A percentile compares a stretch with the other conserved stretches of the same genome.
Conservation (phyloP, 2,113 vertebrate genomes). For the Mobula hypostoma region DNA sequence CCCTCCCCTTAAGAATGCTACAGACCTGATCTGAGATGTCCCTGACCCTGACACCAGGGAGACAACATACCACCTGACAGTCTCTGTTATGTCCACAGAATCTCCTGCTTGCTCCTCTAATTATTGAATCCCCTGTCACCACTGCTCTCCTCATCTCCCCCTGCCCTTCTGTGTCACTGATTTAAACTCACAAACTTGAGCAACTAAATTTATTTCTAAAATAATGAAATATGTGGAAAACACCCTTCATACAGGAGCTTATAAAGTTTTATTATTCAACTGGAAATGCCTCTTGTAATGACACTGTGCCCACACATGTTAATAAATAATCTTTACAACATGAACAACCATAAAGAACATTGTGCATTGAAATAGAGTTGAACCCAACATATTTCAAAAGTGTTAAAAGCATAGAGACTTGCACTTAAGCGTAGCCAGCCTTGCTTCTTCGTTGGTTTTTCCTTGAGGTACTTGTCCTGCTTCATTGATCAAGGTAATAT, state of each 20-base stretch:
- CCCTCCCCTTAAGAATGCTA: no score
- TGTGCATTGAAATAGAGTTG: neutral
- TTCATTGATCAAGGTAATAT: neutral
- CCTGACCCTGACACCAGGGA: no score
- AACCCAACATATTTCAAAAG: neutral
- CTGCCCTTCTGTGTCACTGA: no score
- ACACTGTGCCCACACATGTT: neutral
- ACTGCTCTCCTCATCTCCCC: no score
- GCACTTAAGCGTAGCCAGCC: no score
- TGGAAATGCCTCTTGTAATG: neutral
- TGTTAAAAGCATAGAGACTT: neutral
- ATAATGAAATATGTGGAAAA: neutral
- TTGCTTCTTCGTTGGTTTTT: neutral
- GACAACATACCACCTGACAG: no score
- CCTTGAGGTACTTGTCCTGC: neutral
- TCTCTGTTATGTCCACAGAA: no score
- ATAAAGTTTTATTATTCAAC: neutral
- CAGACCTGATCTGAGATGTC: no score
- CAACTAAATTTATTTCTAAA: neutral
- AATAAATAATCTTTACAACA: constrained; percentile 24
- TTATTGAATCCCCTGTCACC: no score
- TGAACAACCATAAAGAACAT: neutral
- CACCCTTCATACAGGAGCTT: neutral
- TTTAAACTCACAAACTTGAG: neutral
- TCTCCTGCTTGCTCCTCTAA: no score